phyloP scores from a whole-genome alignment of 2,888 invertebrate species.

The Hemistola chrysoprasaria region DNA sequence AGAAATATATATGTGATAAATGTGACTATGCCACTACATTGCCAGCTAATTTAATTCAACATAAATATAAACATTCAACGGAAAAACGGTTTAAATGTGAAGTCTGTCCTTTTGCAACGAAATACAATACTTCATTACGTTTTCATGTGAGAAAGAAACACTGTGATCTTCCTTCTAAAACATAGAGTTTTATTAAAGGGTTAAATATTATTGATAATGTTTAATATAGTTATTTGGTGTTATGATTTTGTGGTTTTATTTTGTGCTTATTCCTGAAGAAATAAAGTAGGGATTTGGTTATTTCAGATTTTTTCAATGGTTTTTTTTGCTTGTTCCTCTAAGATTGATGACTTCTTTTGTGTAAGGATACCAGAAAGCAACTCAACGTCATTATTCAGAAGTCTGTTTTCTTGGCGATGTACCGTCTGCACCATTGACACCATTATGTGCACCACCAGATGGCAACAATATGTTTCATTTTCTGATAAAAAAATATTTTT shows the following conservation, averaged over 20 bases:
- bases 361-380: not conserved
- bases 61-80: slow-evolving; percentile 71
- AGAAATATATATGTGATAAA: slow-evolving; percentile 62
- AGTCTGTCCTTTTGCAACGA: slow-evolving; percentile 71
- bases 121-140: slow-evolving; percentile 71
- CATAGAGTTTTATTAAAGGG: slow-evolving; percentile 32
- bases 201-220: slow-evolving; percentile 8
- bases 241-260: slow-evolving; percentile 16
- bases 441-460: too few relatives aligned
- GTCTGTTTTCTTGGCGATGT: too few relatives aligned
- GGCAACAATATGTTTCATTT: too few relatives aligned
- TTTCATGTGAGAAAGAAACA: slow-evolving; percentile 76
- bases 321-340: not conserved
- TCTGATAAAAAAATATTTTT: too few relatives aligned
- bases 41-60: slow-evolving; percentile 71
- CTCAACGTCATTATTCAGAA: too few relatives aligned
- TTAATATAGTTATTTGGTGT: slow-evolving; percentile 14
- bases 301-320: too few relatives aligned
- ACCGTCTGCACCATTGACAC: too few relatives aligned
- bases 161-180: slow-evolving; percentile 71
- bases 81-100: slow-evolving; percentile 75
- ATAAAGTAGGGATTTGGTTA: too few relatives aligned
- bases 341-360: too few relatives aligned
- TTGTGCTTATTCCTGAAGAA: slow-evolving; percentile 1
- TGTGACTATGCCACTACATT: slow-evolving; percentile 72